Conservation (phyloP, 2,113 vertebrate genomes). For the Pollachius pollachius region DNA sequence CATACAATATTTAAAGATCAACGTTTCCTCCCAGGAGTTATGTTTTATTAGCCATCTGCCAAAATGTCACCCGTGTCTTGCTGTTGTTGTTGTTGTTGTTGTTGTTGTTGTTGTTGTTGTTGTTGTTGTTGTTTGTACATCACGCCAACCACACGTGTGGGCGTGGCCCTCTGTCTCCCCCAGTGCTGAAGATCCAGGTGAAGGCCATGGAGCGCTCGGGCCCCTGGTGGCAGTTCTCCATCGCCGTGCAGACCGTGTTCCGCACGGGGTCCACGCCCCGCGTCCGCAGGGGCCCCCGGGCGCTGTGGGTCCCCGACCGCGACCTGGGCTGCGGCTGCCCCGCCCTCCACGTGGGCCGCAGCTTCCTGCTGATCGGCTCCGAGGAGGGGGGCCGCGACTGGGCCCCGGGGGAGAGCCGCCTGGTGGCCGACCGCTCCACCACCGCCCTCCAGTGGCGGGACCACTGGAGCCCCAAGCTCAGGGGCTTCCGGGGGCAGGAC, state of each 20-base stretch:
- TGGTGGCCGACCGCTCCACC: constrained; percentile 81
- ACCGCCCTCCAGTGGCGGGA: constrained; percentile 86
- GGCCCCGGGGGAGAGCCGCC: constrained; percentile 73
- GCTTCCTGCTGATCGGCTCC: constrained; percentile 75
- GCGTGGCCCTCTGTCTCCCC: constrained; percentile 9
- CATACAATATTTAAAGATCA: no score
- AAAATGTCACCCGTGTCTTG: no score
- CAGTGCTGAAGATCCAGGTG: constrained; percentile 82
- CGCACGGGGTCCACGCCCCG: constrained; percentile 63
- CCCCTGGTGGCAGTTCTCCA: constrained; percentile 82
- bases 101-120: no score
- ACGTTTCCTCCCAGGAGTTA: no score
- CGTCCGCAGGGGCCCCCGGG: constrained; percentile 73
- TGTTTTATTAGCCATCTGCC: no score
- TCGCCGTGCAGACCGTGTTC: constrained; percentile 78
- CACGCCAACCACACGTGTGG: no score
- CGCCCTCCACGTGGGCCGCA: constrained; percentile 72
- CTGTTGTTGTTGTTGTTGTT: no score
- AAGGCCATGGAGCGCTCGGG: constrained; percentile 74
- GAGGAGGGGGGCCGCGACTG: constrained; percentile 68
- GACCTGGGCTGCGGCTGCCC: constrained; percentile 84
- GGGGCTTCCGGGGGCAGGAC: constrained; percentile 82
- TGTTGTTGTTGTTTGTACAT: no score
- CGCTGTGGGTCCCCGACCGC: constrained; percentile 82
- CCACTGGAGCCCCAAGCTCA: constrained; percentile 82